These are phyloP conservation scores for Nothoprocta pentlandii DNA, from an alignment of 2,113 vertebrate genomes.

Conservation along the genomic window DNA sequence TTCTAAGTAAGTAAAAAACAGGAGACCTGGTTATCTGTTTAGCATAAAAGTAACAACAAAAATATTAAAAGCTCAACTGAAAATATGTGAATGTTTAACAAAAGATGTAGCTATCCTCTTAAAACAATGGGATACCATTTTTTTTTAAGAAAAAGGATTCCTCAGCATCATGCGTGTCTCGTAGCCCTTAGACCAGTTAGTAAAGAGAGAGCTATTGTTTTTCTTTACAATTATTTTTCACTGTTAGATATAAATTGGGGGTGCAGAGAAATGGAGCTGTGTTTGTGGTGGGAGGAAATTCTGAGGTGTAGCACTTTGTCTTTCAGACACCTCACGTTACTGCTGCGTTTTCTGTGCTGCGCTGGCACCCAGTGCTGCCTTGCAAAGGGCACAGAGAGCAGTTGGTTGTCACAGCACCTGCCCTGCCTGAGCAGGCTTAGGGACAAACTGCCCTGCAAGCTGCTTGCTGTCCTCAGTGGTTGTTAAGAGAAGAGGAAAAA, in stretches of 20 bases:
- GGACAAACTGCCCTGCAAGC: not conserved
- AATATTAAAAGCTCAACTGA: not conserved
- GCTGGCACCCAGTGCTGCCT: not conserved
- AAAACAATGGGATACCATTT: not conserved
- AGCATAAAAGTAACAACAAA: not conserved
- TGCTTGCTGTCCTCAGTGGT: not conserved
- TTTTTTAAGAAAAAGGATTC: not conserved
- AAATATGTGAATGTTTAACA: not conserved
- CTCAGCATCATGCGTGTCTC: not conserved
- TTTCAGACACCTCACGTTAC: not conserved
- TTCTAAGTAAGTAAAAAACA: not conserved
- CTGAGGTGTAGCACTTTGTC: not conserved
- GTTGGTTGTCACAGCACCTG: constrained; percentile 18
- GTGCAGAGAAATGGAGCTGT: not conserved
- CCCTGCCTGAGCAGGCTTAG: not conserved
- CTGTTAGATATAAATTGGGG: not conserved
- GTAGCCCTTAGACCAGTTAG: not conserved
- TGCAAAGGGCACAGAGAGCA: not conserved
- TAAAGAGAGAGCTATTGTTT: not conserved
- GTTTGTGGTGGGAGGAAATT: not conserved
- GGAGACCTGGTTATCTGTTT: not conserved
- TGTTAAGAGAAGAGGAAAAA: not conserved
- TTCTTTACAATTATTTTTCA: not conserved
- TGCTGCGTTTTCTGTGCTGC: not conserved
- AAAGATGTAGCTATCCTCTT: not conserved